These are phyloP conservation scores for Rhea pennata DNA, from an alignment of 2,113 vertebrate genomes.

Conservation along the genomic window DNA sequence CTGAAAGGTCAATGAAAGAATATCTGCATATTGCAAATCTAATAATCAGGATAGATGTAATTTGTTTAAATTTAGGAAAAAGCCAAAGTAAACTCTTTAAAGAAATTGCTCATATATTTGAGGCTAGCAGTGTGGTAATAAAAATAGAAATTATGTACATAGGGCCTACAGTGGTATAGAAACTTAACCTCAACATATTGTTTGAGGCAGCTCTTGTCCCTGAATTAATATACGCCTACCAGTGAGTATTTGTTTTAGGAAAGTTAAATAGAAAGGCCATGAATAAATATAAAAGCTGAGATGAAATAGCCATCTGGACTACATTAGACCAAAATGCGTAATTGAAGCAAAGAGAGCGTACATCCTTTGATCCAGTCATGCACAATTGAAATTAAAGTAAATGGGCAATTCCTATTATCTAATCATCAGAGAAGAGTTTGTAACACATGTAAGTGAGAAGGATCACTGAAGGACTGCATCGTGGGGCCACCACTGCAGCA, in stretches of 20 bases:
- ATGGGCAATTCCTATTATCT: constrained; percentile 38
- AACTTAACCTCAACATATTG: constrained; percentile 45
- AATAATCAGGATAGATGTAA: constrained; percentile 24
- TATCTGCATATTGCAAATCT: constrained; percentile 48
- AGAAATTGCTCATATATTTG: constrained; percentile 14
- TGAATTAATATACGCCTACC: constrained; percentile 31
- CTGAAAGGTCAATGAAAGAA: constrained; percentile 58
- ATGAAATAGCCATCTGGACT: constrained; percentile 58
- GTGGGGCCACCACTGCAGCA: neutral
- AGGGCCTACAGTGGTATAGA: constrained; percentile 20
- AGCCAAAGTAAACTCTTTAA: constrained; percentile 46
- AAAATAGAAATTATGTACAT: constrained; percentile 39
- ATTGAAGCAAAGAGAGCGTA: constrained; percentile 19
- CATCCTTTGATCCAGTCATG: constrained; percentile 57
- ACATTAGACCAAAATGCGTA: constrained; percentile 10
- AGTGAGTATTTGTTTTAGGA: constrained; percentile 53
- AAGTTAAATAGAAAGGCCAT: constrained; percentile 51
- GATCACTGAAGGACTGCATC: neutral
- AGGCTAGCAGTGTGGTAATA: constrained; percentile 18
- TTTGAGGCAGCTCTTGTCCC: constrained; percentile 40
- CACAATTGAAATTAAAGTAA: constrained; percentile 54
- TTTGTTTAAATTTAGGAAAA: constrained; percentile 53
- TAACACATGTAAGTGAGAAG: neutral
- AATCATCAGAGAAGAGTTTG: neutral
- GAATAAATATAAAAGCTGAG: constrained; percentile 44